Evolutionary conservation across 2,888 invertebrate genomes (phyloP).

Genomic region (Gari tellinella): DNA sequence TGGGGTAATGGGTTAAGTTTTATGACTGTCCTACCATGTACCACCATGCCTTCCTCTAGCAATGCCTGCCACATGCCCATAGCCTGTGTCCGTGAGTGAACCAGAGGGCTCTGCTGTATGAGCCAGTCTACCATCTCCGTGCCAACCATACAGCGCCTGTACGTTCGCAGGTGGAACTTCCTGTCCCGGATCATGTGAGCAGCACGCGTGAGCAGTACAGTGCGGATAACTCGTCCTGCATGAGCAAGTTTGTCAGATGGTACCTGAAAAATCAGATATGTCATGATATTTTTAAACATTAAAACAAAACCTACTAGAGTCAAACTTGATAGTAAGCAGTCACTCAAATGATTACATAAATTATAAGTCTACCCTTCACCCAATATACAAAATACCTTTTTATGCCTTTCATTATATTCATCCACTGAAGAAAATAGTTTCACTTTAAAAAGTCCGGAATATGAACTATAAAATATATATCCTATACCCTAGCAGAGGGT

Average conservation of each 20-base stretch:
- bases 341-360: no score
- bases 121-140: conserved; percentile 93
- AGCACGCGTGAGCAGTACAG: conserved; percentile 88
- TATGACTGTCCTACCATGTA: conserved; percentile 87
- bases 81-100: conserved; percentile 89
- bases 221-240: conserved; percentile 90
- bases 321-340: no score
- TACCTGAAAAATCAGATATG: conserved; percentile 69
- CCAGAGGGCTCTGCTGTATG: conserved; percentile 87
- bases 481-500: no score
- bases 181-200: conserved; percentile 88
- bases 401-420: no score
- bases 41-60: conserved; percentile 91
- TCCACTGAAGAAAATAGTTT: no score
- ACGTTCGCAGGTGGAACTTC: conserved; percentile 87
- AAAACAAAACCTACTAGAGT: no score
- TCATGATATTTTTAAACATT: no score
- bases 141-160: conserved; percentile 89
- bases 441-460: no score
- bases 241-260: conserved; percentile 89
- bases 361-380: no score
- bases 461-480: no score
- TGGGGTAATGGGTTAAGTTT: no score
- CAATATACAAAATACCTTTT: no score
- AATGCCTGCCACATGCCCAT: conserved; percentile 94